Evolutionary conservation across 1,140 invertebrate species (phyloP).

Genomic region (Theocolax elegans): DNA sequence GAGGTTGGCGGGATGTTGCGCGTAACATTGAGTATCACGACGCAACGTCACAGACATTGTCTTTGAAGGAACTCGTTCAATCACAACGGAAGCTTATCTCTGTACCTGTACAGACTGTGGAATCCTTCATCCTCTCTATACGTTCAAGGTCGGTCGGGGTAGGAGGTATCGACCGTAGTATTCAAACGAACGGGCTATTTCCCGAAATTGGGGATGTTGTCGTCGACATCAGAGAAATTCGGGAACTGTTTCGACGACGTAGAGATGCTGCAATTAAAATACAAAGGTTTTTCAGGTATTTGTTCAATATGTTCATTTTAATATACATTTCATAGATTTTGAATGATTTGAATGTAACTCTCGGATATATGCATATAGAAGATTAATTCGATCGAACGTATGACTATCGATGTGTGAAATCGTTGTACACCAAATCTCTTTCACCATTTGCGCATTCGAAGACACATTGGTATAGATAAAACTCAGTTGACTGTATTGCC

Average conservation of each 20-base stretch:
- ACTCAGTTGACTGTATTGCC: too few relatives aligned
- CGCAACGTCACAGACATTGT: conserved; percentile 71
- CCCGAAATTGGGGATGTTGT: conserved; percentile 37
- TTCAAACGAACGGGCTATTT: conserved; percentile 32
- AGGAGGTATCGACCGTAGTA: conserved; percentile 17
- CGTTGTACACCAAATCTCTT: too few relatives aligned
- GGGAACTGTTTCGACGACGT: conserved; percentile 13
- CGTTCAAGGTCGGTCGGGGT: neutral
- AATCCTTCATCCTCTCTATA: conserved; percentile 22
- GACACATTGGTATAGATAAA: too few relatives aligned
- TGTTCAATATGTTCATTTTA: too few relatives aligned
- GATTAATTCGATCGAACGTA: too few relatives aligned
- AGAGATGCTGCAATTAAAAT: conserved; percentile 52
- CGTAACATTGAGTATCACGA: conserved; percentile 72
- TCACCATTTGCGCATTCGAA: too few relatives aligned
- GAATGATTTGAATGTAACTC: too few relatives aligned
- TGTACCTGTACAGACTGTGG: conserved; percentile 22
- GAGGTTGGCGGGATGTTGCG: conserved; percentile 70
- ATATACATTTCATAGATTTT: too few relatives aligned
- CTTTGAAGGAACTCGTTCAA: neutral
- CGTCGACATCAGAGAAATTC: conserved; percentile 2
- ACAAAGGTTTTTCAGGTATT: conserved; percentile 59
- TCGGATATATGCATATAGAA: too few relatives aligned
- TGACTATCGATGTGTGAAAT: too few relatives aligned
- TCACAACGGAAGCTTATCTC: conserved; percentile 44